These are phyloP conservation scores for Poeciliopsis turneri DNA, from an alignment of 2,797 vertebrate species.

Conservation along the genomic window DNA sequence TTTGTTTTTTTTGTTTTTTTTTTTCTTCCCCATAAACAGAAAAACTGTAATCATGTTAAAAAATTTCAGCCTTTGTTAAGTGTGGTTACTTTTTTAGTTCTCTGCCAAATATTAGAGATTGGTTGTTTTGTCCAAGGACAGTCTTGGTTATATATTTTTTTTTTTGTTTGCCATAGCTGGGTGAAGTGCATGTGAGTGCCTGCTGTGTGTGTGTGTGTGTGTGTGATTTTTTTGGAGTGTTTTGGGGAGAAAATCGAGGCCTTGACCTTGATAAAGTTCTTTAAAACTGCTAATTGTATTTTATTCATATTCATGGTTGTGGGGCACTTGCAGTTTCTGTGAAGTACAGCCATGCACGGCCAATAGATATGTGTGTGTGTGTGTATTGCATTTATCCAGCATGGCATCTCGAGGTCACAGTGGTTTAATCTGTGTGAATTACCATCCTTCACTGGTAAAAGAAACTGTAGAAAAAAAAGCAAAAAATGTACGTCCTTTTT, in stretches of 20 bases:
- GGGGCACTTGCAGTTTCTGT: conserved; percentile 32
- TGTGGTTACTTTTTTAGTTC: conserved; percentile 23
- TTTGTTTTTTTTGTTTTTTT: not conserved
- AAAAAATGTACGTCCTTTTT: conserved; percentile 1
- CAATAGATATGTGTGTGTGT: conserved; percentile 21
- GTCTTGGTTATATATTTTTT: conserved; percentile 11
- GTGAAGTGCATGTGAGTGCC: not conserved
- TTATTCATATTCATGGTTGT: conserved; percentile 67
- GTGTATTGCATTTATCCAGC: conserved; percentile 20
- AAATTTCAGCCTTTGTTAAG: conserved; percentile 9
- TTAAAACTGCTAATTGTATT: conserved; percentile 65
- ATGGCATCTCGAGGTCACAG: conserved; percentile 53
- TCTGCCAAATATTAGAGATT: conserved; percentile 23
- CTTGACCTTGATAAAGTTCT: conserved; percentile 67
- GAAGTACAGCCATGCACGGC: conserved; percentile 29
- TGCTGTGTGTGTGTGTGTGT: conserved; percentile 5
- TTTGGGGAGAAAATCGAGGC: conserved; percentile 25
- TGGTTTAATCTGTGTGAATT: conserved; percentile 32
- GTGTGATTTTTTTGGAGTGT: not conserved
- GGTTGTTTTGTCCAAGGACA: conserved; percentile 49
- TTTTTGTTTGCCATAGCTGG: conserved; percentile 10
- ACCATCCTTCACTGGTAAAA: conserved; percentile 2
- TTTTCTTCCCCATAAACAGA: not conserved
- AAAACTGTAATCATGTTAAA: conserved; percentile 16
- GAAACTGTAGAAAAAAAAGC: too few species aligned